Evolutionary conservation across 2,797 vertebrate genomes (phyloP).

Genomic region (Gymnothorax javanicus): DNA sequence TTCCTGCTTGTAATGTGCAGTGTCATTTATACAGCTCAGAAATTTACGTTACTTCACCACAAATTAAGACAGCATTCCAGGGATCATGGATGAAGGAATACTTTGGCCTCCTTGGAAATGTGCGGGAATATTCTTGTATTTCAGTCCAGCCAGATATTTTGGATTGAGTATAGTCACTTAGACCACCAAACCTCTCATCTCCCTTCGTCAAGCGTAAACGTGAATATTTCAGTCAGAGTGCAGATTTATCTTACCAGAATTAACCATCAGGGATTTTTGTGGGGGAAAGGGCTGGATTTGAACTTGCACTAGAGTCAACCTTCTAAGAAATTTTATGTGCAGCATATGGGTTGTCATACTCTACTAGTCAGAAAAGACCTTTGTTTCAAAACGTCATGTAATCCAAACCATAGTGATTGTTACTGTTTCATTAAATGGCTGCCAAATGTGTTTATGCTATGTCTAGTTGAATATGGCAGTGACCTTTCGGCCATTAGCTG

Average conservation of each 20-base stretch:
- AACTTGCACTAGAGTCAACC: background rate
- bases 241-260: background rate
- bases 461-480: background rate
- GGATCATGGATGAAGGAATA: slow-evolving; percentile 33
- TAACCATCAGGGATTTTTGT: background rate
- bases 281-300: background rate
- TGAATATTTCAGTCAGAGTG: background rate
- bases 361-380: background rate
- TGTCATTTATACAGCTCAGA: slow-evolving; percentile 48
- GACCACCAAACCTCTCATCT: background rate
- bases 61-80: slow-evolving; percentile 44
- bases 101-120: slow-evolving; percentile 20
- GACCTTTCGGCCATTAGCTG: background rate
- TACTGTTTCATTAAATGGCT: background rate
- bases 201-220: slow-evolving; percentile 11
- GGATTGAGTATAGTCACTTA: background rate
- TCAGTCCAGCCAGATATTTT: background rate
- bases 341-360: background rate
- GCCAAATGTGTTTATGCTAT: background rate
- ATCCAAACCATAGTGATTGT: background rate
- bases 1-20: slow-evolving; percentile 60
- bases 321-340: background rate
- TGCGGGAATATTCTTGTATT: slow-evolving; percentile 37
- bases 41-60: slow-evolving; percentile 47
- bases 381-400: slow-evolving; percentile 1